Evolutionary conservation across 2,888 invertebrate species (phyloP).

Genomic region (Seladonia tumulorum): DNA sequence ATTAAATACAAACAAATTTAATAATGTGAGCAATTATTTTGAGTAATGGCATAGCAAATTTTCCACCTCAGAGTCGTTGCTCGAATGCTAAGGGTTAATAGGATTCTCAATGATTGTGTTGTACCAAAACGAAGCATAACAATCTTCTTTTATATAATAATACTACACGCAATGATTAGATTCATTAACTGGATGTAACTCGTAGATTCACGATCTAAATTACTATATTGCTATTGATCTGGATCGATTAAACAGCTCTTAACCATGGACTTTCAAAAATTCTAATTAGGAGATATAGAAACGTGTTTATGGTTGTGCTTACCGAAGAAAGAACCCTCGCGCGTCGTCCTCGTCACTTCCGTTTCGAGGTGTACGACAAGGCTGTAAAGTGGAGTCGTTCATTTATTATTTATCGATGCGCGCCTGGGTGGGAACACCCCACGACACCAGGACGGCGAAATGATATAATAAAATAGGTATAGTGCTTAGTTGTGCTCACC

Average conservation of each 20-base stretch:
- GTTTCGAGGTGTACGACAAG: neutral
- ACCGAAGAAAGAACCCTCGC: neutral
- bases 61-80: no score
- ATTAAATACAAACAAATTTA: no score
- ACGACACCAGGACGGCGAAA: neutral
- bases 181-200: neutral
- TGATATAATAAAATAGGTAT: neutral
- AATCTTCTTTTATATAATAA: neutral
- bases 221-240: no score
- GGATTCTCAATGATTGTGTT: no score
- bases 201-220: neutral
- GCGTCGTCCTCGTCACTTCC: neutral
- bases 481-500: neutral
- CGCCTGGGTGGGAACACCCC: neutral
- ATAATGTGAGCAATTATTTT: no score
- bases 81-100: no score
- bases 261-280: no score
- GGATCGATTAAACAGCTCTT: no score
- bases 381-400: neutral
- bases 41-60: no score
- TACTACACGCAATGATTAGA: neutral
- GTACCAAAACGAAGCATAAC: no score
- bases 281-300: neutral
- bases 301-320: neutral
- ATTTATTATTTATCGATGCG: slow-evolving; percentile 5